Evolutionary conservation across 2,797 vertebrate species (phyloP).

Genomic region (Smutsia gigantea): DNA sequence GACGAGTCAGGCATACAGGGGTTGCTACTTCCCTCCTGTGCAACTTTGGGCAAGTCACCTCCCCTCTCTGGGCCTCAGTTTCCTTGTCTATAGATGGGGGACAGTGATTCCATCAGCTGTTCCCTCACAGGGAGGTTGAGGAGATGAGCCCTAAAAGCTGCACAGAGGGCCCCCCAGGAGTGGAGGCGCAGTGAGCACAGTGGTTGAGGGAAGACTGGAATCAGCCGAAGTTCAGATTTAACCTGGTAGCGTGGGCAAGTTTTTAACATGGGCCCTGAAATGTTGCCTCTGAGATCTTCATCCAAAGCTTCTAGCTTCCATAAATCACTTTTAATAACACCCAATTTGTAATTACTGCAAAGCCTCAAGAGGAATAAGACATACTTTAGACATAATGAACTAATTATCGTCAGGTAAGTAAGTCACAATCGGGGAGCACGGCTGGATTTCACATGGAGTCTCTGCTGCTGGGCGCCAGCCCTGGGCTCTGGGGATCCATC

Average conservation of each 20-base stretch:
- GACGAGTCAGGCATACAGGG: neutral
- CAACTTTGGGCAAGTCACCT: neutral
- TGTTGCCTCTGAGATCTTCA: neutral
- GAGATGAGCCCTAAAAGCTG: neutral
- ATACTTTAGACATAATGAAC: constrained; percentile 34
- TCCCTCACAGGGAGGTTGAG: too few relatives aligned
- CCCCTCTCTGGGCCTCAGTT: neutral
- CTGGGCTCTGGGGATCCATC: neutral
- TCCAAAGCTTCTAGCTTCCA: neutral
- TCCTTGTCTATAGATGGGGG: neutral
- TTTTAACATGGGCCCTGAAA: neutral
- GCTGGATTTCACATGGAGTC: neutral
- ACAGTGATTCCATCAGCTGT: neutral
- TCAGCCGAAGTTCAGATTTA: neutral
- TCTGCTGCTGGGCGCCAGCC: neutral
- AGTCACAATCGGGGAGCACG: neutral
- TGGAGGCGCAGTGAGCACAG: neutral
- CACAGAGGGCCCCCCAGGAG: rapidly evolving
- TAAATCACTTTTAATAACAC: constrained; percentile 59
- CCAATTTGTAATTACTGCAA: constrained; percentile 33
- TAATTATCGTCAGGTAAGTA: constrained; percentile 38
- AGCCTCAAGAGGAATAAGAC: constrained; percentile 12
- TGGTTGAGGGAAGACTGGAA: neutral
- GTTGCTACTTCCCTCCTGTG: neutral
- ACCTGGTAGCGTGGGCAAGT: neutral